A percentile compares a stretch with the other conserved stretches of the same genome.
Evolutionary conservation across 1,140 invertebrate species (phyloP).

Genomic region (Drosophila repleta): DNA sequence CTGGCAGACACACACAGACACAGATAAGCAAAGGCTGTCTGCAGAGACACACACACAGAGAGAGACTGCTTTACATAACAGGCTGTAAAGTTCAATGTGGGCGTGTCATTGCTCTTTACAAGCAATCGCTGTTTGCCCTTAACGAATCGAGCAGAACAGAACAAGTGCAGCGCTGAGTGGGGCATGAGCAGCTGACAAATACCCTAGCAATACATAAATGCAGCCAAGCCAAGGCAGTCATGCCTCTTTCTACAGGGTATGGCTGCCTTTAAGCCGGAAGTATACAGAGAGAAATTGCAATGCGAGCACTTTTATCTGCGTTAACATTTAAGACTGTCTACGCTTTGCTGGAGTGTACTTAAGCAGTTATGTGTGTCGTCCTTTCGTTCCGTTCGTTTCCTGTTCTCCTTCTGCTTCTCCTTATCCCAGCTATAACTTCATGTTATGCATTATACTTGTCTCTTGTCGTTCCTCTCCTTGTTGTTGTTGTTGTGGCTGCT

Average conservation of each 20-base stretch:
- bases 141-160: slow-evolving; percentile 37
- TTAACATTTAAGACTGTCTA: slow-evolving; percentile 61
- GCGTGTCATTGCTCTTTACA: slow-evolving; percentile 45
- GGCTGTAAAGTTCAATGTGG: slow-evolving; percentile 8
- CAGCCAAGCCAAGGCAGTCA: too few species aligned
- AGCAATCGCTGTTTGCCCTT: slow-evolving; percentile 50
- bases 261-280: slow-evolving; percentile 50
- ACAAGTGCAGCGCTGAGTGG: not conserved
- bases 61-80: slow-evolving; percentile 42
- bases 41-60: slow-evolving; percentile 12
- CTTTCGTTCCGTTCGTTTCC: not conserved
- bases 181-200: not conserved
- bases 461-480: slow-evolving; percentile 23
- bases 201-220: not conserved
- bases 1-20: slow-evolving; percentile 40
- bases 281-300: slow-evolving; percentile 60
- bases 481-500: slow-evolving; percentile 49
- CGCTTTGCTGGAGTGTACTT: slow-evolving; percentile 55
- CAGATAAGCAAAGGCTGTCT: slow-evolving; percentile 30
- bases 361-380: slow-evolving; percentile 45
- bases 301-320: slow-evolving; percentile 68
- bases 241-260: slow-evolving; percentile 11
- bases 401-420: not conserved
- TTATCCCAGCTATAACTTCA: slow-evolving; percentile 47
- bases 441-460: slow-evolving; percentile 47